These are phyloP conservation scores for Gymnoscopelus braueri DNA, from an alignment of 2,797 vertebrate species.

Conservation along the genomic window DNA sequence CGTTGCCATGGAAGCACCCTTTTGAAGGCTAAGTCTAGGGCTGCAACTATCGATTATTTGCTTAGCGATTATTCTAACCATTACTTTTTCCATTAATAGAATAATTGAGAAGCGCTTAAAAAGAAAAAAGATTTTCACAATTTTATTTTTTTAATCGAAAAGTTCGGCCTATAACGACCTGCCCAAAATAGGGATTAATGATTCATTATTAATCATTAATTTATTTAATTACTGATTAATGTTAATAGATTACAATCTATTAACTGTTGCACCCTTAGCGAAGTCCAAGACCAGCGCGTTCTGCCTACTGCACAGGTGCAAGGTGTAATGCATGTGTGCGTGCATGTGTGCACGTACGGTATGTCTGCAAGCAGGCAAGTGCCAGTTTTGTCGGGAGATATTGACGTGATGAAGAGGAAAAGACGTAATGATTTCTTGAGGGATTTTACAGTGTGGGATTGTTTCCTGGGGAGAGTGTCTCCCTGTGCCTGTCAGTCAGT, in stretches of 20 bases:
- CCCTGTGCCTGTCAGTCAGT: constrained; percentile 22
- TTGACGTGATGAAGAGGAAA: constrained; percentile 18
- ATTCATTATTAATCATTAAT: too few relatives aligned
- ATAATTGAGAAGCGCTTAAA: too few relatives aligned
- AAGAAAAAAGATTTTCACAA: too few relatives aligned
- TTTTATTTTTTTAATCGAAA: too few relatives aligned
- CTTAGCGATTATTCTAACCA: too few relatives aligned
- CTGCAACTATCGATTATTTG: too few relatives aligned
- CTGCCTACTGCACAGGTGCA: constrained; percentile 11
- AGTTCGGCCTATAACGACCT: too few relatives aligned
- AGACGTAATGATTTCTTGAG: neutral
- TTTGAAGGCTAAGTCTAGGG: constrained; percentile 28
- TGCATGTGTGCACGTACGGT: neutral
- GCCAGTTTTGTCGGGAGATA: constrained; percentile 18
- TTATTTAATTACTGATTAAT: too few relatives aligned
- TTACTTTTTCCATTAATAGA: too few relatives aligned
- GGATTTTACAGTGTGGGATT: constrained; percentile 24
- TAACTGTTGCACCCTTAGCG: too few relatives aligned
- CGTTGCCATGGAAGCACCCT: constrained; percentile 58
- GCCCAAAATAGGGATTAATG: too few relatives aligned
- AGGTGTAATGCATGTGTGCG: constrained; percentile 6
- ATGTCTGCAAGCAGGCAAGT: neutral
- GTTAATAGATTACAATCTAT: too few relatives aligned
- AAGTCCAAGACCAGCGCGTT: constrained; percentile 20
- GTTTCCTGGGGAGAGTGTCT: constrained; percentile 16